Evolutionary conservation across 2,113 vertebrate genomes (phyloP), one percentile per base, ranked within the genome.

Genomic region (Dipodomys spectabilis): DNA sequence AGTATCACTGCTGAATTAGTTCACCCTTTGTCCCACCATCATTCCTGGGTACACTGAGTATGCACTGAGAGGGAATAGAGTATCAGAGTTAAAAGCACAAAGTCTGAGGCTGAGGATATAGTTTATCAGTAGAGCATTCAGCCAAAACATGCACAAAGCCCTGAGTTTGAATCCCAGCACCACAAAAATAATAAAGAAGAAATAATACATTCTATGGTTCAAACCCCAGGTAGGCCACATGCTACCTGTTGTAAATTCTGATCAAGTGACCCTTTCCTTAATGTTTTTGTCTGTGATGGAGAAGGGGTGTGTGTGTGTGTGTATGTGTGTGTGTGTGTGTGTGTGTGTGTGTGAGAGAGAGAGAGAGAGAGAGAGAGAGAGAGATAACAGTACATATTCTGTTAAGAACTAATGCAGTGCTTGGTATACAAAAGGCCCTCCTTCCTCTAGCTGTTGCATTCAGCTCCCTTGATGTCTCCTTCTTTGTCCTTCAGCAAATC

Each of bases 401-500:
- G n/a, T 23, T 23, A 69, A 23, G 30, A 84, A 64, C 27, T 39
- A 64, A 79, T 30, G 19, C 4, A 12, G 30, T 88, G 69, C 2
- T 28, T 62, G 64, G 73, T 44, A 30, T 32, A 12, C 1, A 53
- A 53, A 44, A 88, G 60, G 57, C 45, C 12, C 19, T 80, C 1
- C 0, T 28, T 27, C n/a, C n/a, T 12, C n/a, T 80, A 32, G 22
- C n/a, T 39, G 44, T 32, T 30, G 35, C 82, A 62, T n/a, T 44
- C 39, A n/a, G 25, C 6, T 28, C 4, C 32, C 15, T 82, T 10
- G 22, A 82, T 62, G 18, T 27, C 32, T 39, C 28, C 16, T 23
- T 73, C 57, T 83, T 32, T 73, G 82, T 45, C 72, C 87, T 57
- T 74, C 64, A 74, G 35, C 45, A 93, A 69, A 80, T 35, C 78